These are phyloP conservation scores for Anguilla anguilla DNA, from an alignment of 2,797 vertebrate species.

Conservation along the genomic window DNA sequence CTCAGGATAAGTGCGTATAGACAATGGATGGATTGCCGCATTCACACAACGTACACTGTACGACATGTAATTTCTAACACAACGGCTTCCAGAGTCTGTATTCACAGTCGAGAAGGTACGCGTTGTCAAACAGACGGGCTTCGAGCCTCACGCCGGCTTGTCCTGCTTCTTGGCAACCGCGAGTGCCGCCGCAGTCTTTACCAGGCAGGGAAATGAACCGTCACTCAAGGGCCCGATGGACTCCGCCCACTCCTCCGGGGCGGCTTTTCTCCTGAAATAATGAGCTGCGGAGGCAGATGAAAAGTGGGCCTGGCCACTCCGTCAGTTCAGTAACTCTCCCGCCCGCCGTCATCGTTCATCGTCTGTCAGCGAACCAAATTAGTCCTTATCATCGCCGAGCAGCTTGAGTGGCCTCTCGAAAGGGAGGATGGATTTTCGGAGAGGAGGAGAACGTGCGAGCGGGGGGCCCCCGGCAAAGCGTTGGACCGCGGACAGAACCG, in stretches of 20 bases:
- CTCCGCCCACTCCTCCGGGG: not conserved
- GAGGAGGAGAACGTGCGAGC: not conserved
- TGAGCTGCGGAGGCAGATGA: not conserved
- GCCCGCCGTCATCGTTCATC: not conserved
- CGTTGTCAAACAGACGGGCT: not conserved
- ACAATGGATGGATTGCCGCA: no score
- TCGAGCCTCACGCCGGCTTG: not conserved
- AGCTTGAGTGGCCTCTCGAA: not conserved
- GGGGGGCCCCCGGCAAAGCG: not conserved
- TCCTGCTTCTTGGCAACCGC: not conserved
- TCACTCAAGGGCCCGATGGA: not conserved
- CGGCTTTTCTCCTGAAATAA: not conserved
- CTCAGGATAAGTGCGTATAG: no score
- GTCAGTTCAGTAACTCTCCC: slow-evolving; percentile 1
- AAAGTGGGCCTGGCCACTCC: not conserved
- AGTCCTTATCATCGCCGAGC: not conserved
- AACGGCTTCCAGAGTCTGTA: not conserved
- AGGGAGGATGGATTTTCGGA: not conserved
- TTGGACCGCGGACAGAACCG: not conserved
- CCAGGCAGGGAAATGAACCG: not conserved
- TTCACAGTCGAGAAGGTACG: not conserved
- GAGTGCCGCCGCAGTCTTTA: not conserved
- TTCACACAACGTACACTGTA: not conserved
- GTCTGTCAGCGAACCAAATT: not conserved
- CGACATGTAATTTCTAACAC: not conserved